Base-by-base conservation (phyloP, 1,140 invertebrate species). In the Diorhabda elongata region DNA sequence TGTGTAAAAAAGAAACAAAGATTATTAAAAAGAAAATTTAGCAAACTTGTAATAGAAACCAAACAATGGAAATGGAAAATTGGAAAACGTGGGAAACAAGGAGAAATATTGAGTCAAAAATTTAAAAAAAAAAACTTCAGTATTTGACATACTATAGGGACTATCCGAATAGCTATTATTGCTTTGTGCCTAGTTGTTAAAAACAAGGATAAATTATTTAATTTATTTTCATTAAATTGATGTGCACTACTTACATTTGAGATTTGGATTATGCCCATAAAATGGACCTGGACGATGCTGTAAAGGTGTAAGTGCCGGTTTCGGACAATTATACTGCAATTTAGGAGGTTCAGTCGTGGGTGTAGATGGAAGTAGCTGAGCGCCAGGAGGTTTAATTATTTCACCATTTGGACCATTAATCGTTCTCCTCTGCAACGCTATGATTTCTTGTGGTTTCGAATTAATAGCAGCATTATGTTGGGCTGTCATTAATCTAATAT, bases 231-330 rank as follows among this genome's bases (percentile, higher is more conserved):
- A 26, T 26, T 26, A 26, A 26, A 26, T 0, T 26, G 26, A 26
- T 26, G 1, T 26, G 41, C 60, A 58, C 64, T 61, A 83, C 81
- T 78, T 80, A 89, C 86, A 82, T 84, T 93, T 94, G 41, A 93
- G 82, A 80, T 92, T 93, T 5, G 91, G 92, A 83, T 93, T 93
- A 80, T 94, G 92, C 3, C 92, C 93, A 80, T 92, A 93, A 81
- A 93, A 94, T 87, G 44, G 88, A 84, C 58, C 91, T 81, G 71
- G 81, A 68, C 77, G 70, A 73, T 78, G 81, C 74, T 80, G 80
- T 71, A 74, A 74, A 67, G 75, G 82, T 64, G 77, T 58, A 68
- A 75, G 75, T 82, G 82, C n/a, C 80, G 77, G 82, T 4, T 86
- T 84, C 5, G 82, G 73, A 26, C 26, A 26, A 26, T 26, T 26